These are phyloP conservation scores for Elegia similella DNA, from an alignment of 2,888 invertebrate genomes.

Conservation along the genomic window DNA sequence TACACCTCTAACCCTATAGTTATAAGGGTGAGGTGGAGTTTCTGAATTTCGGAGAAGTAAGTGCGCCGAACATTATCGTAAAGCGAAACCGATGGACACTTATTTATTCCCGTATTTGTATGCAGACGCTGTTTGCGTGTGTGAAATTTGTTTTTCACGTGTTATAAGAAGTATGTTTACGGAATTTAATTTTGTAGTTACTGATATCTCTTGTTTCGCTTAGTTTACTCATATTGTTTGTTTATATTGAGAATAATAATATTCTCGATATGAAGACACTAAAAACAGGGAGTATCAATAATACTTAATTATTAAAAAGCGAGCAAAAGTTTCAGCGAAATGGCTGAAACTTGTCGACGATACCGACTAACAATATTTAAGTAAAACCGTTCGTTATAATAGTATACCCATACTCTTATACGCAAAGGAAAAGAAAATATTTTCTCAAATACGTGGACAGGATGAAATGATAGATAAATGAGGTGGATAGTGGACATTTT, in stretches of 20 bases:
- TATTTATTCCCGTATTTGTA: constrained; percentile 28
- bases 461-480: too few species aligned
- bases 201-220: constrained; percentile 25
- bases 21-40: background rate
- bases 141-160: constrained; percentile 16
- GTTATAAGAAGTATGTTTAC: background rate
- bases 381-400: too few species aligned
- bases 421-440: too few species aligned
- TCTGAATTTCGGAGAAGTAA: constrained; percentile 6
- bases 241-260: background rate
- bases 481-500: too few species aligned
- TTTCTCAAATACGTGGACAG: too few species aligned
- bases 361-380: too few species aligned
- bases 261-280: too few species aligned
- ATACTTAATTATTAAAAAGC: too few species aligned
- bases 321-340: too few species aligned
- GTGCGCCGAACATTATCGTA: constrained; percentile 26
- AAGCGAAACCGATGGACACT: constrained; percentile 31
- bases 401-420: too few species aligned
- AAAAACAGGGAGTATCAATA: too few species aligned
- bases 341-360: too few species aligned
- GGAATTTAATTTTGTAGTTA: constrained; percentile 22
- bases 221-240: background rate
- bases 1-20: background rate
- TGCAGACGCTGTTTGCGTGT: constrained; percentile 21